Base-by-base conservation (phyloP, 2,113 vertebrate genomes). In the Sminthopsis crassicaudata region DNA sequence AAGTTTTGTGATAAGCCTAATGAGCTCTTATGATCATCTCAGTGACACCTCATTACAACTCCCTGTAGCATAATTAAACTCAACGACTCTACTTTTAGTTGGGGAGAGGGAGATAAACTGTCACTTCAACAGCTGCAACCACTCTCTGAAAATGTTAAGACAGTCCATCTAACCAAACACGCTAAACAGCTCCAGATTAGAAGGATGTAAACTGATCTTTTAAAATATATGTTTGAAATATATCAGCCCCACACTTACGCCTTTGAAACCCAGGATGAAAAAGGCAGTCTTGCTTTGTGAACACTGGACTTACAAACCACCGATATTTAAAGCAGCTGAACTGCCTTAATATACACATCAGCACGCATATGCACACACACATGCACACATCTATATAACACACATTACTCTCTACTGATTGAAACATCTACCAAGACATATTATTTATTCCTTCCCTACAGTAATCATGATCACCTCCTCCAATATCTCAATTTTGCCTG, bases 1-100 rank as follows among this genome's bases (percentile, higher is more conserved):
- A 84, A 84, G n/a, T 84, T 84, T 84, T 84, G 67, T 84, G 67
- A 84, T 84, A 42, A 84, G n/a, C 67, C n/a, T 84, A 84, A 84
- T 84, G 67, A 84, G 67, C n/a, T 84, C 67, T 84, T n/a, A 22
- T 84, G 67, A 84, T 84, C 67, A 84, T 84, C 42, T 84, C 67
- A 42, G 67, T 84, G 67, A 84, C 67, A 84, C 36, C 67, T 84
- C 67, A 84, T 84, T 84, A 84, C 19, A 84, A 84, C 67, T 84
- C 67, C 67, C 67, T n/a, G 42, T 84, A 84, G 67, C n/a, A 84
- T 84, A 84, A 84, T 84, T 84, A 84, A 84, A 42, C 36, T 84
- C 67, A 42, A 84, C 16, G 4, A 67, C 60, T 76, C 60, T 84
- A 42, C 67, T 84, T 84, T 84, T 84, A 84, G 36, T 42, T 84